Base-by-base conservation (phyloP, 2,888 invertebrate species). In the Glyphotaelius pellucidus region DNA sequence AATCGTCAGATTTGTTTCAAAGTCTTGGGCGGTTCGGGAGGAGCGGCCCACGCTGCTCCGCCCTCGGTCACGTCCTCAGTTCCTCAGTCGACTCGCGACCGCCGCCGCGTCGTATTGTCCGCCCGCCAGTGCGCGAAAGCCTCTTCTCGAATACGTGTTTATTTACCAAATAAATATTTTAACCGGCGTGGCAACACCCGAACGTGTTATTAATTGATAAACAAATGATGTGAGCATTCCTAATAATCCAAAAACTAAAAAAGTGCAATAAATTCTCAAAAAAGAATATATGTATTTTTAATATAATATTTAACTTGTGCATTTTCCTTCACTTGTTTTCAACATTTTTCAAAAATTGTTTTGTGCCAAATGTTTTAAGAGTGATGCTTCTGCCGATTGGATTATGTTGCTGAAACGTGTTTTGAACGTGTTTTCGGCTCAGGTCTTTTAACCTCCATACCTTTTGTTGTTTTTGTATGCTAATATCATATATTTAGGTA, bases 141-240 rank as follows among this genome's bases (percentile, higher is more conserved):
- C 31, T 83, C 83, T 9, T 32, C 25, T 25, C 83, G 83, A 15
- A 35, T 35, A 14, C 83, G 83, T 83, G 83, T 83, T 83, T 42
- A 42, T 42, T 86, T 67, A 67, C 67, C 67, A n/a, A 67, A 67
- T 67, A 67, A 25, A 67, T 67, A 67, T 67, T 38, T 86, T 86
- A 38, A 86, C 86, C 86, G 86, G 38, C 86, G 86, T 86, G 86
- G 47, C 86, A 86, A 86, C 86, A 86, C 86, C 86, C 86, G 86
- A 86, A 86, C n/a, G 47, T 86, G 35, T 19, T 83, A 38, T 83
- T 83, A 67, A 67, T 67, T 67, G 67, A 67, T 67, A 67, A 67
- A 67, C 67, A 67, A 67, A 67, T 35, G 83, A 35, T 86, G 38
- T 86, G 42, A 38, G 47, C 86, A 42, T 86, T 35, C 30, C n/a